A percentile compares a stretch with the other conserved stretches of the same genome.
Conservation (phyloP, 2,797 vertebrate genomes). For the Peromyscus aztecus region DNA sequence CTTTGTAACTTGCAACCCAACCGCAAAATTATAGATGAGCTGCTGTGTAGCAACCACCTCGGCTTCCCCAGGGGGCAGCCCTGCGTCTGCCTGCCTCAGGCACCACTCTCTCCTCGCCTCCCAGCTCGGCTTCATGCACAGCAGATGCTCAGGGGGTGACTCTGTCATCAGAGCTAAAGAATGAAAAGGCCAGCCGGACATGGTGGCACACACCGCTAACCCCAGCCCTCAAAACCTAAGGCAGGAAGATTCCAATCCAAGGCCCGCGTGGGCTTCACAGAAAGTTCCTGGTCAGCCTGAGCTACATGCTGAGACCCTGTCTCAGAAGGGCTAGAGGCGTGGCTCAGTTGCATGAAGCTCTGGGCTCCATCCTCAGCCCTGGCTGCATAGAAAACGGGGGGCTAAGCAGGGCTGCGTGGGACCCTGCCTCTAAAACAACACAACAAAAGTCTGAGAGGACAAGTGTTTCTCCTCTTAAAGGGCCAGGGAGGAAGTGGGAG, state of each 20-base stretch:
- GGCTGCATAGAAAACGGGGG: neutral
- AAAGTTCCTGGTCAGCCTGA: neutral
- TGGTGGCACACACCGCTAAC: neutral
- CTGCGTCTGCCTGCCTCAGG: neutral
- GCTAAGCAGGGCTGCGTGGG: neutral
- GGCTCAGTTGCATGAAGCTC: too few relatives aligned
- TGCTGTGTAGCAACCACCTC: accelerated
- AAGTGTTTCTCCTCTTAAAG: neutral
- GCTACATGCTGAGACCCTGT: neutral
- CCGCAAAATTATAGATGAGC: accelerated
- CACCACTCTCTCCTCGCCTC: neutral
- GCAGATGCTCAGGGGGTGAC: neutral
- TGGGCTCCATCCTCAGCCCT: neutral
- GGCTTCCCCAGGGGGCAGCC: neutral
- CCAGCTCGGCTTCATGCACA: neutral
- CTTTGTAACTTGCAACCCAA: neutral
- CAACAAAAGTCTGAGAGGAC: neutral
- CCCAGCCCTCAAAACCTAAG: neutral
- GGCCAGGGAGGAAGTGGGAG: neutral
- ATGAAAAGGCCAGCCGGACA: neutral
- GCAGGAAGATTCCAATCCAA: neutral
- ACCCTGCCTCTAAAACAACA: neutral
- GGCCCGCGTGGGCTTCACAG: neutral
- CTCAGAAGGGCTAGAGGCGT: neutral
- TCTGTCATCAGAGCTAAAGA: neutral